Evolutionary conservation across 2,888 invertebrate genomes (phyloP).

Genomic region (Xanthorhoe spadicearia): DNA sequence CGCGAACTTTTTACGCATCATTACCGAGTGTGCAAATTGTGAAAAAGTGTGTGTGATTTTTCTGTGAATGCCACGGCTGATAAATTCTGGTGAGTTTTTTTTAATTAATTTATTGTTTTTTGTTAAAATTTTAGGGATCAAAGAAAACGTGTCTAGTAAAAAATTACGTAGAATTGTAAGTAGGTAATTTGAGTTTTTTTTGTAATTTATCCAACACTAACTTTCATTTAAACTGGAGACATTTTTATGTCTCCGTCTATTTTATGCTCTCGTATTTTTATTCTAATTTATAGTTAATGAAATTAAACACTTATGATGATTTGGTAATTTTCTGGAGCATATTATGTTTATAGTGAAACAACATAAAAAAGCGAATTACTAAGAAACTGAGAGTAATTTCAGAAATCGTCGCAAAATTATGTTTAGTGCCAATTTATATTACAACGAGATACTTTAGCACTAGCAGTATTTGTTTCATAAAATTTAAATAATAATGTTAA

Average conservation of each 20-base stretch:
- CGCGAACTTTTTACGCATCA: conserved; percentile 46
- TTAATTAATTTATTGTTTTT: conserved; percentile 21
- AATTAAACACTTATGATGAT: background rate
- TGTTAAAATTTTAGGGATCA: conserved; percentile 23
- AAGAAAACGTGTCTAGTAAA: conserved; percentile 14
- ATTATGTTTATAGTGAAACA: background rate
- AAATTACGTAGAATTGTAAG: conserved; percentile 2
- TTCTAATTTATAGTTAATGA: background rate
- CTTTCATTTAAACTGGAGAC: background rate
- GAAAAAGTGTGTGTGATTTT: conserved; percentile 38
- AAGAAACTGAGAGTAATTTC: too few relatives aligned
- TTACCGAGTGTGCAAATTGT: conserved; percentile 42
- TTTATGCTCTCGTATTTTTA: background rate
- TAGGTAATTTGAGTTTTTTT: conserved; percentile 16
- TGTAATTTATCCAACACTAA: conserved; percentile 4
- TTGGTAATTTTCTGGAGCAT: background rate
- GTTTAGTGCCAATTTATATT: too few relatives aligned
- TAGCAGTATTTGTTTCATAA: too few relatives aligned
- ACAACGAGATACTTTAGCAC: too few relatives aligned
- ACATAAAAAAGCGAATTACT: too few relatives aligned
- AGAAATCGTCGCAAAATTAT: too few relatives aligned
- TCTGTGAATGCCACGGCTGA: conserved; percentile 38
- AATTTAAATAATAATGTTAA: too few relatives aligned
- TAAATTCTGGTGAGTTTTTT: conserved; percentile 39
- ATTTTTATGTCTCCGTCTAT: background rate